Conservation (phyloP, 2,113 vertebrate species). For the Cottus gobio region DNA sequence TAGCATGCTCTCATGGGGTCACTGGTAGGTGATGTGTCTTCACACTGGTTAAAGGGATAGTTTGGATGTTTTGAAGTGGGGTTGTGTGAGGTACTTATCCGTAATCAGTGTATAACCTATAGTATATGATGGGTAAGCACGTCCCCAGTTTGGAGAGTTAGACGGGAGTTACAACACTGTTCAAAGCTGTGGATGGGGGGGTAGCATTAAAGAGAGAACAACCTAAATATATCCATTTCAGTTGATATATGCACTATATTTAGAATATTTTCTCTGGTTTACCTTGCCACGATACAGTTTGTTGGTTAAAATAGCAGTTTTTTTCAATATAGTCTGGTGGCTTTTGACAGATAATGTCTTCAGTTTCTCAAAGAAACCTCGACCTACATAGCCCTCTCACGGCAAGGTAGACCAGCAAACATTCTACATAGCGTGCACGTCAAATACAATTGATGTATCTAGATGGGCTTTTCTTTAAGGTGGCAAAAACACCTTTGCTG, state of each 20-base stretch:
- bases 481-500: not conserved
- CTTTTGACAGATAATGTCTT: not conserved
- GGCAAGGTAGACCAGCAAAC: not conserved
- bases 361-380: not conserved
- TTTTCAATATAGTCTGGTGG: not conserved
- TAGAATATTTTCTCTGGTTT: not conserved
- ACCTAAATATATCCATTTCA: not conserved
- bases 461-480: not conserved
- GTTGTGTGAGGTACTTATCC: not conserved
- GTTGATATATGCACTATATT: not conserved
- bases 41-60: constrained; percentile 25
- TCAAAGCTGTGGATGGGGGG: not conserved
- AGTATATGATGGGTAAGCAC: not conserved
- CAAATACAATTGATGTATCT: not conserved
- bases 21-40: constrained; percentile 43
- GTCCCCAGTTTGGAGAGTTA: not conserved
- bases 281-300: no score
- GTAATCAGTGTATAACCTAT: not conserved
- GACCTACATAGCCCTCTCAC: not conserved
- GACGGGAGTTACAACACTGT: not conserved
- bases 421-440: not conserved
- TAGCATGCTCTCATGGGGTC: constrained; percentile 60
- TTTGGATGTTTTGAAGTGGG: not conserved
- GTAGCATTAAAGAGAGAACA: not conserved
- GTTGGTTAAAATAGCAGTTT: not conserved